These are phyloP conservation scores for Oryzias melastigma DNA, from an alignment of 2,113 vertebrate species.

Conservation along the genomic window DNA sequence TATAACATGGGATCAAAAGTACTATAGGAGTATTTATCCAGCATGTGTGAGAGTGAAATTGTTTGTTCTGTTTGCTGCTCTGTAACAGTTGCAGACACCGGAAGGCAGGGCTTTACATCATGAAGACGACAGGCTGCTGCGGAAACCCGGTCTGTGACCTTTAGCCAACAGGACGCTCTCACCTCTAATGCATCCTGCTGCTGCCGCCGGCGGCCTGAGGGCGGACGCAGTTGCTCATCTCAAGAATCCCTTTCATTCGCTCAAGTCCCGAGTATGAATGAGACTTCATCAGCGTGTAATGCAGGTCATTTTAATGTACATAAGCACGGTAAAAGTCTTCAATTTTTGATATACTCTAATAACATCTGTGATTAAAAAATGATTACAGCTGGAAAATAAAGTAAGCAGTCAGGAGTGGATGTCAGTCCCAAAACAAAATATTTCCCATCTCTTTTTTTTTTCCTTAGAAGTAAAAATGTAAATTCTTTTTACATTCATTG, in stretches of 20 bases:
- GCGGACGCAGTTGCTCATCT: background rate
- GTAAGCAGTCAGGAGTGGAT: no score
- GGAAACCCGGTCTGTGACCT: slow-evolving; percentile 26
- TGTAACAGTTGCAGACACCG: background rate
- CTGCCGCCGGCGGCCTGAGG: background rate
- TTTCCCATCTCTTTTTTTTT: no score
- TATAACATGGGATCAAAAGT: no score
- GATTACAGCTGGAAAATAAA: no score
- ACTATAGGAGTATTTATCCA: no score
- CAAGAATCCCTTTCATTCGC: background rate
- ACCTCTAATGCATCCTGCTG: slow-evolving; percentile 11
- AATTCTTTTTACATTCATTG: no score
- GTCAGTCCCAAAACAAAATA: no score
- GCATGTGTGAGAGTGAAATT: no score
- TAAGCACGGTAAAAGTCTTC: background rate
- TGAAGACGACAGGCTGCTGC: background rate
- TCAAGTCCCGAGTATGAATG: background rate
- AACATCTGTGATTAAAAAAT: background rate
- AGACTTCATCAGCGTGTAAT: background rate
- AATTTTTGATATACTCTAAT: slow-evolving; percentile 1
- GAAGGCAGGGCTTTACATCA: background rate
- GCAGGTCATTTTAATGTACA: background rate
- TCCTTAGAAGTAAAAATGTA: no score
- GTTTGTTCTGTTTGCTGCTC: background rate
- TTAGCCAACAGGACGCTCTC: background rate